Evolutionary conservation across 1,140 invertebrate species (phyloP), one percentile per base, ranked within the genome.

Genomic region (Cardiocondyla obscurior): DNA sequence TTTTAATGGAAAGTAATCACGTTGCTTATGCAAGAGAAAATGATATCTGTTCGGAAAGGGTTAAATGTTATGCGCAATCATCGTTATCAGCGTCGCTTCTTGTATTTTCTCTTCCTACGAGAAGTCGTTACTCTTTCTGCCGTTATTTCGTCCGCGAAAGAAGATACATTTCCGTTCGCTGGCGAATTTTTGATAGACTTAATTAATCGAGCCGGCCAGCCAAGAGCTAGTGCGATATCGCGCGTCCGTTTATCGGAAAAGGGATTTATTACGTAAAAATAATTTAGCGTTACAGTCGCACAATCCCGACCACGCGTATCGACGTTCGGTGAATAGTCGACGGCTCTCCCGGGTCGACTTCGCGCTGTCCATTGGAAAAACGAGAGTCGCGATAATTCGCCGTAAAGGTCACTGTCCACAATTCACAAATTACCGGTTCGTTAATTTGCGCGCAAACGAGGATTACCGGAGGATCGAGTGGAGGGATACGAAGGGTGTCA

Each of bases 401-500:
- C 44, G 58, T 42, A 84, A 86, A 84, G 81, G 81, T 86, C 67
- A 81, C 51, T 86, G 84, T 51, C 81, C 85, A n/a, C n/a, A 83
- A 36, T 73, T 73, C n/a, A 73, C 72, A 62, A 74, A 86, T 86
- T 67, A 46, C 85, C 62, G 79, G 57, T 73, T 16, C 44, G 60
- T 83, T 73, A 73, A 86, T 87, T 87, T 58, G 58, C 49, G 64
- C 46, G 62, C 70, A 81, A 74, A 49, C 51, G 55, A 58, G 36
- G 49, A 72, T 72, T 55, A 36, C 28, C n/a, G 46, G 51, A 44
- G 44, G n/a, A 10, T 28, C 10, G 19, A 44, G 14, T 65, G 36
- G 55, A 51, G 28, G 33, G 60, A 73, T 25, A 77, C 39, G 76
- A 92, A 93, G 88, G 89, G 81, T 93, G 92, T 93, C 92, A 93